phyloP scores from a whole-genome alignment of 2,888 invertebrate genomes.

The Thereva unica region DNA sequence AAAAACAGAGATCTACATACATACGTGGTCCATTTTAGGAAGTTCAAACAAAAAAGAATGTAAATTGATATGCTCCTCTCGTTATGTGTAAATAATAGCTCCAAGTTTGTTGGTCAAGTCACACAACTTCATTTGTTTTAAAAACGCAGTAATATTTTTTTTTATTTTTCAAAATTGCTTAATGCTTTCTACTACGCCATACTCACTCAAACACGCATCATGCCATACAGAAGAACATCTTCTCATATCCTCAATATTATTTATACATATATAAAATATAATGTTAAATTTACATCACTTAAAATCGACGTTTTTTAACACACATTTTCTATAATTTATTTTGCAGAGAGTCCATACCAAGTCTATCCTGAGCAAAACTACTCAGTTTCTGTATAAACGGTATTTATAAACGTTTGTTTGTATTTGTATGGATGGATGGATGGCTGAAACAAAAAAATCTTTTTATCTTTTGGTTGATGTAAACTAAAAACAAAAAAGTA shows the following conservation, averaged over 20 bases:
- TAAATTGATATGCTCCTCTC: too few species aligned
- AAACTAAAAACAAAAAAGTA: conserved; percentile 27
- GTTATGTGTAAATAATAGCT: too few species aligned
- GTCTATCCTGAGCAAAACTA: conserved; percentile 55
- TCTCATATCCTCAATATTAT: too few species aligned
- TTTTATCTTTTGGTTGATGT: conserved; percentile 36
- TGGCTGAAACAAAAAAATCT: conserved; percentile 35
- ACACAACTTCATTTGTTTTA: too few species aligned
- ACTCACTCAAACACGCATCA: neutral
- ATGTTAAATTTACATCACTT: neutral
- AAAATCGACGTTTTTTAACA: conserved; percentile 29
- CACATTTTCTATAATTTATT: conserved; percentile 44
- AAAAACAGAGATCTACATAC: too few species aligned
- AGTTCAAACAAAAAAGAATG: too few species aligned
- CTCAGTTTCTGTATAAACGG: conserved; percentile 53
- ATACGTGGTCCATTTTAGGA: too few species aligned
- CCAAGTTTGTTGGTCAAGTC: too few species aligned
- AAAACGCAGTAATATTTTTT: neutral
- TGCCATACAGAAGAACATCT: neutral
- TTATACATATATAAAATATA: too few species aligned
- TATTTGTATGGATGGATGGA: conserved; percentile 36
- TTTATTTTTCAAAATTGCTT: neutral
- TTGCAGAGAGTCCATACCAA: conserved; percentile 54
- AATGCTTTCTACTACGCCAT: neutral
- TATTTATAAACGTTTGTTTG: conserved; percentile 18